Evolutionary conservation across 2,888 invertebrate species (phyloP).

Genomic region (Clepsis dumicolana): DNA sequence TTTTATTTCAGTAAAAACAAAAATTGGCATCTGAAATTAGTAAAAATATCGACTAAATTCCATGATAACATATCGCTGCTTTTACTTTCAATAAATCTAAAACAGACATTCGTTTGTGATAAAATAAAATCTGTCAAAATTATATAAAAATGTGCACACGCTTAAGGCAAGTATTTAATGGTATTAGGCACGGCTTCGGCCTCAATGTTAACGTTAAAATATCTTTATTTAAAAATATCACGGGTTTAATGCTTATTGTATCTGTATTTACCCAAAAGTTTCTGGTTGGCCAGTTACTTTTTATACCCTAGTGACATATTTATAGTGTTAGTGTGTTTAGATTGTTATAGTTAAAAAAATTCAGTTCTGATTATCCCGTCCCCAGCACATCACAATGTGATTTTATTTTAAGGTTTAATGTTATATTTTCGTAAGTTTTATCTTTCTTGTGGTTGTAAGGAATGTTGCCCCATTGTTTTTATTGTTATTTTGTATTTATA

Average conservation of each 20-base stretch:
- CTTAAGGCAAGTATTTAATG: background rate
- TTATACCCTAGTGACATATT: constrained; percentile 14
- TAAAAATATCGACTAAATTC: too few species aligned
- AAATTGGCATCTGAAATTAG: too few species aligned
- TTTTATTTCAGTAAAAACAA: too few species aligned
- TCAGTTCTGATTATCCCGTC: constrained; percentile 44
- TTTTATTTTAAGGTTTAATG: constrained; percentile 38
- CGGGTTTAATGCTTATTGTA: constrained; percentile 7
- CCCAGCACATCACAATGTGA: constrained; percentile 42
- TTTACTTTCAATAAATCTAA: background rate
- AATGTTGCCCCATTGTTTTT: constrained; percentile 62
- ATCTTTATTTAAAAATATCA: background rate
- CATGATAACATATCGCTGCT: background rate
- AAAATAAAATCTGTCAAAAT: background rate
- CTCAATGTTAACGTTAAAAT: background rate
- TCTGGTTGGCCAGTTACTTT: constrained; percentile 27
- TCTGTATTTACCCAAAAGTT: background rate
- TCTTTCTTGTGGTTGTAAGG: constrained; percentile 51
- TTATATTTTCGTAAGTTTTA: constrained; percentile 41
- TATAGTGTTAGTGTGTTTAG: constrained; percentile 34
- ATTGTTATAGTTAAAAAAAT: constrained; percentile 30
- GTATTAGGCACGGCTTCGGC: background rate
- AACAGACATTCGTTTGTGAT: background rate
- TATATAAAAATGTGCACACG: background rate
- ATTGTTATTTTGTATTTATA: constrained; percentile 48